Conservation (phyloP, 2,113 vertebrate genomes). For the Tetrao urogallus region DNA sequence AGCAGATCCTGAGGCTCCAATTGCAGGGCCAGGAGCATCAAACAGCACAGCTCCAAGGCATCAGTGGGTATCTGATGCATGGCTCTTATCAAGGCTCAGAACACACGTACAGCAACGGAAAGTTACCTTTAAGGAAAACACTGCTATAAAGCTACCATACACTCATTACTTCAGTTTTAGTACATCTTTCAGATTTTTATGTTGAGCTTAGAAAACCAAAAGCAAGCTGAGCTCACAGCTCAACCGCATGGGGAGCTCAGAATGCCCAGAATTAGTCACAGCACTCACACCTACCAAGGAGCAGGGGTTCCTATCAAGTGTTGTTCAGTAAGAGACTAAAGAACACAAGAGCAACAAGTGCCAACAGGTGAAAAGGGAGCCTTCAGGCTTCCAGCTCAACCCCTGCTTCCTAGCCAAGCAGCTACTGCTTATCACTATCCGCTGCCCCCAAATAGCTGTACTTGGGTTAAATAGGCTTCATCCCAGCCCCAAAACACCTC, state of each 20-base stretch:
- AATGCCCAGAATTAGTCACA: background rate
- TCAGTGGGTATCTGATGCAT: background rate
- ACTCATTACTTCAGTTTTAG: background rate
- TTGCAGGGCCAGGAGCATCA: background rate
- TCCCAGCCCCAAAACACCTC: background rate
- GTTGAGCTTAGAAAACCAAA: background rate
- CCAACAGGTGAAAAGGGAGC: background rate
- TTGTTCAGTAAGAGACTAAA: background rate
- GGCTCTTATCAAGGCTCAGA: background rate
- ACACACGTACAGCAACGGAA: background rate
- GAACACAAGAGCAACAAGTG: background rate
- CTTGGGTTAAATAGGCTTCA: background rate
- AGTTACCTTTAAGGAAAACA: background rate
- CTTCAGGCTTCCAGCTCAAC: background rate
- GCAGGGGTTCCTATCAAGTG: background rate
- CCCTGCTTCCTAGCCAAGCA: fast-evolving
- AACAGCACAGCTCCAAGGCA: background rate
- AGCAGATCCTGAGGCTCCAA: background rate
- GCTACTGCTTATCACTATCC: background rate
- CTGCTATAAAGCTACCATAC: background rate
- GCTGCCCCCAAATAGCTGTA: background rate
- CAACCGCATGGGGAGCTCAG: background rate
- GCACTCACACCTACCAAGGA: background rate
- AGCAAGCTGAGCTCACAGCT: background rate
- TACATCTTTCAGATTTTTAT: background rate